Evolutionary conservation across 2,113 vertebrate species (phyloP), one percentile per base, ranked within the genome.

Genomic region (Callopanchax toddi): DNA sequence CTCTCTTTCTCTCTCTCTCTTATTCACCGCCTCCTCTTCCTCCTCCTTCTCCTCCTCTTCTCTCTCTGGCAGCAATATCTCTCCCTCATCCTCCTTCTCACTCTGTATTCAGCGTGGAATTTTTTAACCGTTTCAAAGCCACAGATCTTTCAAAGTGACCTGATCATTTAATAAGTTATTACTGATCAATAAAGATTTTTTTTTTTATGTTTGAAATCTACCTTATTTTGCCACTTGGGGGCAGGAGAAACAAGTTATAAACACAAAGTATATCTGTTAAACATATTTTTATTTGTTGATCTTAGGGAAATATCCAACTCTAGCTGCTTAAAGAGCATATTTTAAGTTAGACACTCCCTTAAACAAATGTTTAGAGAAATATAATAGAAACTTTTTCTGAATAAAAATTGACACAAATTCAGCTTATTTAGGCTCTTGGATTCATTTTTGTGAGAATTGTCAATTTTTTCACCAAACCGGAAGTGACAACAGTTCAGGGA

Each of bases 51-150:
- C n/a, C n/a, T n/a, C n/a, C n/a, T n/a, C n/a, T n/a, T 22, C 22
- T 15, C 50, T 65, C 71, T 66, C 56, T 60, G 50, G 60, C 74
- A 64, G 64, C 44, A 51, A 22, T 64, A 64, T 44, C 69, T 43
- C 69, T 55, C 62, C 49, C 55, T 70, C 78, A 10, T 51, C 66
- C 70, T 78, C 67, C 45, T 54, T 68, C 29, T 32, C 50, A 20
- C 56, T 69, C 52, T 57, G 69, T 68, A 26, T 55, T 57, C 29
- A 22, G 52, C 40, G 66, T 60, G 77, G 45, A 73, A 81, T 71
- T 70, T 76, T 74, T 89, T 89, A 87, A 90, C 87, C 81, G 74
- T 73, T 85, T 86, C 58, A 57, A 40, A 77, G 54, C 71, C 71
- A 39, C 21, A 16, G 3, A 49, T 54, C 44, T 58, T 48, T 11